These are phyloP conservation scores for Pachydiplax longipennis DNA, from an alignment of 2,888 invertebrate genomes.

Conservation along the genomic window DNA sequence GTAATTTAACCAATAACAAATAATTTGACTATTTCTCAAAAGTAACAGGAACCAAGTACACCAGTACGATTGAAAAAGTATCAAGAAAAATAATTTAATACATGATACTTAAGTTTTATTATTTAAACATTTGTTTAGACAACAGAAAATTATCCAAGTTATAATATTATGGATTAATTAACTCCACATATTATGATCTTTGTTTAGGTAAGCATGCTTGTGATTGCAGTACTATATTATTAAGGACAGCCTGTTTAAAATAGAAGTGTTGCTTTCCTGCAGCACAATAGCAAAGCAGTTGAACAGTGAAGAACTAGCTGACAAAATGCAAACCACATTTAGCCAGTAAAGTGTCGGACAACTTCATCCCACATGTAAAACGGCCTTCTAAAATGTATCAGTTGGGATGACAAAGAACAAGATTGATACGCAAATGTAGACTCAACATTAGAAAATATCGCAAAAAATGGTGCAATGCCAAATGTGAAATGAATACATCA, in stretches of 20 bases:
- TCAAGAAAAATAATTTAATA: too few relatives aligned
- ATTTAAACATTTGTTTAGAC: too few relatives aligned
- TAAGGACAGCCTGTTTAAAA: neutral
- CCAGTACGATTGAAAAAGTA: too few relatives aligned
- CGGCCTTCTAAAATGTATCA: constrained; percentile 12
- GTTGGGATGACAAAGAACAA: constrained; percentile 21
- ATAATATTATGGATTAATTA: too few relatives aligned
- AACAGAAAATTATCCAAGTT: too few relatives aligned
- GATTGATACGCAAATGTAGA: constrained; percentile 24
- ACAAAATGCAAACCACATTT: neutral
- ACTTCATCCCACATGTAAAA: constrained; percentile 38
- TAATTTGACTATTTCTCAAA: too few relatives aligned
- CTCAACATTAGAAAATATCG: constrained; percentile 41
- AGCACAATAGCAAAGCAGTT: constrained; percentile 45
- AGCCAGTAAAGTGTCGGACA: neutral
- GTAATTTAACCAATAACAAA: too few relatives aligned
- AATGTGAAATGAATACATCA: constrained; percentile 40
- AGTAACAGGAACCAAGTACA: too few relatives aligned
- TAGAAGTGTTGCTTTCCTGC: constrained; percentile 32
- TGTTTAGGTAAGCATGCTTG: neutral
- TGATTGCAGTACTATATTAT: too few relatives aligned
- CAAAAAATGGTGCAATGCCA: constrained; percentile 38
- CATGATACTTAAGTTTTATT: too few relatives aligned
- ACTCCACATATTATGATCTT: too few relatives aligned
- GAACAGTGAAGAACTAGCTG: neutral